Evolutionary conservation across 2,797 vertebrate species (phyloP).

Genomic region (Rhinoraja longicauda): DNA sequence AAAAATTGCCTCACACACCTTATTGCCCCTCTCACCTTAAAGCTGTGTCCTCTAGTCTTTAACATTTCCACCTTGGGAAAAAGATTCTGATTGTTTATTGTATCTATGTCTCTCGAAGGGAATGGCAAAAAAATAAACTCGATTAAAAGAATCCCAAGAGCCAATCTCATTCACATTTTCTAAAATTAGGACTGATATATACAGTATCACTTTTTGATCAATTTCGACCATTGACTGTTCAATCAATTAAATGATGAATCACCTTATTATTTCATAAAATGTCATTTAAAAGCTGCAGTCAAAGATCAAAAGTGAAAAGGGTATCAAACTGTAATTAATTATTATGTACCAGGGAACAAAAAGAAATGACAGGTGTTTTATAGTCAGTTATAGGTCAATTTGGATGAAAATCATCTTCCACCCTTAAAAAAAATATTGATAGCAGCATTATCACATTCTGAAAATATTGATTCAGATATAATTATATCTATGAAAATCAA

Average conservation of each 20-base stretch:
- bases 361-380: constrained; percentile 14
- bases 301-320: not conserved
- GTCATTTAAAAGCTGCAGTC: not conserved
- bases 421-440: not conserved
- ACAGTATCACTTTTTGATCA: not conserved
- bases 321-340: not conserved
- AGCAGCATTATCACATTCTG: constrained; percentile 16
- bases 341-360: not conserved
- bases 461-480: constrained; percentile 14
- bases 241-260: constrained; percentile 4
- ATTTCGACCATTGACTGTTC: not conserved
- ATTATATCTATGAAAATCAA: constrained; percentile 23
- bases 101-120: no score
- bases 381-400: constrained; percentile 18
- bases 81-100: no score
- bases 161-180: not conserved
- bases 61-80: no score
- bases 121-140: no score
- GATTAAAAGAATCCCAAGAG: no score
- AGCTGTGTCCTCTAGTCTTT: no score
- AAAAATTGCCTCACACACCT: no score
- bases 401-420: constrained; percentile 15
- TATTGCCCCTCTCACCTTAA: no score
- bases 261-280: constrained; percentile 17
- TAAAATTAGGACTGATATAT: not conserved